A percentile compares a stretch with the other conserved stretches of the same genome.
Conservation (phyloP, 2,113 vertebrate genomes). For the Tachysurus fulvidraco region DNA sequence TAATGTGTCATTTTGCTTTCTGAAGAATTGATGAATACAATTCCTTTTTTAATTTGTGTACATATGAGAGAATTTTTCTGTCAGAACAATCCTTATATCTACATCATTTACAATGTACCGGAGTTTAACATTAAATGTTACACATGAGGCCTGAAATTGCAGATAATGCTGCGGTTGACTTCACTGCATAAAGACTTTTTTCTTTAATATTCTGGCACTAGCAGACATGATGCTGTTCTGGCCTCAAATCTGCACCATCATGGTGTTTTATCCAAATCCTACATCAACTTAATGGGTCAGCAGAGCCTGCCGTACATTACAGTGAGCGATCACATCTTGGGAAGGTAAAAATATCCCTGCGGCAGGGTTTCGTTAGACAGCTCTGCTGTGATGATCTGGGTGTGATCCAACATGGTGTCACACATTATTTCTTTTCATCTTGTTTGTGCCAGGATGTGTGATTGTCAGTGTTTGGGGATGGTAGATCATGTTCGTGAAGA, state of each 20-base stretch:
- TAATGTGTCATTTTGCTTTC: no score
- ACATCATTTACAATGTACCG: not conserved
- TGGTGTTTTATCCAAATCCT: constrained; percentile 11
- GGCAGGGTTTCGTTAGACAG: not conserved
- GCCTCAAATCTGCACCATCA: constrained; percentile 31
- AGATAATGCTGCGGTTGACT: not conserved
- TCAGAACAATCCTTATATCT: not conserved
- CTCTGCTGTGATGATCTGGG: constrained; percentile 18
- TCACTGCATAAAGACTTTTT: not conserved
- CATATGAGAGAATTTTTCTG: not conserved
- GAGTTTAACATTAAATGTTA: not conserved
- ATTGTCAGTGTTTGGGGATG: constrained; percentile 3
- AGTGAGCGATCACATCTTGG: constrained; percentile 16
- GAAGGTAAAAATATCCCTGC: not conserved
- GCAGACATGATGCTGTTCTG: not conserved
- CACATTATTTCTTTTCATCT: constrained; percentile 19
- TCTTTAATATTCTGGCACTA: not conserved
- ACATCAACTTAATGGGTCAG: constrained; percentile 16
- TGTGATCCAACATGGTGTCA: not conserved
- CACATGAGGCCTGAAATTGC: not conserved
- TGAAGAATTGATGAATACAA: no score
- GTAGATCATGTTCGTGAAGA: not conserved
- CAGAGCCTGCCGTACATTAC: constrained; percentile 9
- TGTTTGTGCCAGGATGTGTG: not conserved
- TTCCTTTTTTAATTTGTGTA: not conserved